Evolutionary conservation across 2,888 invertebrate genomes (phyloP), one percentile per base, ranked within the genome.

Genomic region (Hemaris fuciformis): DNA sequence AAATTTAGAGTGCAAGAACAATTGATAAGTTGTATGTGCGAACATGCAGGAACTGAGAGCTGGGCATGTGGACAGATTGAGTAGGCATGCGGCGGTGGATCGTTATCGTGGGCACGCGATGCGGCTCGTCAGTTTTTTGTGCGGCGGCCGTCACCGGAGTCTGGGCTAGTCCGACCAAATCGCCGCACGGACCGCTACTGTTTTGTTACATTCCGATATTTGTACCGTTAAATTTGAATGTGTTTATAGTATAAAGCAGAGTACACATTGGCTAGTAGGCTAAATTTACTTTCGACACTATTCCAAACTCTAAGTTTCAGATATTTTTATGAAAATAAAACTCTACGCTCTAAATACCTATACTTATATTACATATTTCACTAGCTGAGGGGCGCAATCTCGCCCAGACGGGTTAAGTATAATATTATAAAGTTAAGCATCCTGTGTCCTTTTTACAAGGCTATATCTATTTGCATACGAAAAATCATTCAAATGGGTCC

Each of bases 181-280:
- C 72, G 86, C 86, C 88, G 89, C 87, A 88, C 81, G 72, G 73
- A 78, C 74, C 69, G 73, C 66, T 67, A 66, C 70, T 70, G 84
- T 87, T 85, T 89, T 89, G 82, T 89, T 89, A 86, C 90, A 87
- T 89, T 88, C 89, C 85, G 62, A 64, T 62, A 70, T 75, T 72
- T 73, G 81, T 91, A 84, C 91, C 91, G 91, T 91, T 91, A 89
- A 84, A 86, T 88, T 89, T 90, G 87, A 89, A 90, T 91, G 83
- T 79, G 83, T 77, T 79, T 76, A 79, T 53, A 18, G 27, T 4
- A 3, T 53, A 31, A 53, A 27, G 31, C 27, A 53, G 7, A 3
- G 53, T 53, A 10, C 53, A 31, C 53, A 53, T 53, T 27, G 15
- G 1, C 53, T 31, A 10, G 1, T 27, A 27, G 27, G 7, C 27